Percentiles rank a stretch among this genome's conserved stretches.
Conservation (phyloP, 2,888 invertebrate genomes). For the Chalcis sispes region DNA sequence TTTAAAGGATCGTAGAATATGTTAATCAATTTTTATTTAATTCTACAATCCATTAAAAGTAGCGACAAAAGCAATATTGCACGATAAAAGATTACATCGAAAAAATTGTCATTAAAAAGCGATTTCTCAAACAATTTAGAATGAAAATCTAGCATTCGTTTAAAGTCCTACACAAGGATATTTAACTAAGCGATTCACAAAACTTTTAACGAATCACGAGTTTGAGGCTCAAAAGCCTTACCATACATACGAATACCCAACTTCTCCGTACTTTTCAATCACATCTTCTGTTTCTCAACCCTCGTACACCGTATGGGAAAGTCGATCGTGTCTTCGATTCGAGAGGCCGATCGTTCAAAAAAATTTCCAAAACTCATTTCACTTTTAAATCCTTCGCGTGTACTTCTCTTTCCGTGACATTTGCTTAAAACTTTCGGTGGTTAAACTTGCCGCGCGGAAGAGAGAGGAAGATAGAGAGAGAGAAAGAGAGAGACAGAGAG, state of each 20-base stretch:
- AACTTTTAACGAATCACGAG: background rate
- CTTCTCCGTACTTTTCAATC: too few relatives aligned
- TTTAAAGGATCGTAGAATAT: too few relatives aligned
- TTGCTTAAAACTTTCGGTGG: slow-evolving; percentile 13
- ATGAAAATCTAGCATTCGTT: too few relatives aligned
- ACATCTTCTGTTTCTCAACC: background rate
- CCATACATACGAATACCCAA: too few relatives aligned
- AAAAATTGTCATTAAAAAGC: too few relatives aligned
- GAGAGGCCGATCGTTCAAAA: background rate
- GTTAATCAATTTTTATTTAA: too few relatives aligned
- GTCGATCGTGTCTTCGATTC: background rate
- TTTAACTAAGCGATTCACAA: too few relatives aligned
- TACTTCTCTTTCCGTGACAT: slow-evolving; percentile 20
- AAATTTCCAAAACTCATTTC: slow-evolving; percentile 8
- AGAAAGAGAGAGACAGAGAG: background rate
- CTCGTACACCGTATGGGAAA: background rate
- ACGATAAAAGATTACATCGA: too few relatives aligned
- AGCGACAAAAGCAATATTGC: too few relatives aligned
- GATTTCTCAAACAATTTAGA: too few relatives aligned
- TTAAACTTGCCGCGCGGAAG: background rate
- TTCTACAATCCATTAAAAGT: too few relatives aligned
- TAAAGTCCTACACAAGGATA: too few relatives aligned
- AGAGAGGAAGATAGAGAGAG: background rate
- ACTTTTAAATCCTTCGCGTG: slow-evolving; percentile 22
- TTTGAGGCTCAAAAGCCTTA: background rate